Evolutionary conservation across 1,140 invertebrate species (phyloP).

Genomic region (Polyergus mexicanus): DNA sequence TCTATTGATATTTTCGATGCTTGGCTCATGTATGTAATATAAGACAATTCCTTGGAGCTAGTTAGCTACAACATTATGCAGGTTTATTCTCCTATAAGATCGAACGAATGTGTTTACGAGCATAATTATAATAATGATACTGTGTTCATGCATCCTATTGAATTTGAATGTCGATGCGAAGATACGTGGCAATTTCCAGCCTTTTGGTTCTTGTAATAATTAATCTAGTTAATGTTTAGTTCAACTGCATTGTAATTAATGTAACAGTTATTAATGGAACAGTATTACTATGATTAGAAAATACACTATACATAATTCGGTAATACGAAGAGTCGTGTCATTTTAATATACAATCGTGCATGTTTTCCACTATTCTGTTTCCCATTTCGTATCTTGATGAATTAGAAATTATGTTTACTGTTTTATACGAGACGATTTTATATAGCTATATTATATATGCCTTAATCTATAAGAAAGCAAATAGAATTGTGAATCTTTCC

Average conservation of each 20-base stretch:
- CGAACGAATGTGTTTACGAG: conserved; percentile 13
- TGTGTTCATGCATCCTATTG: conserved; percentile 72
- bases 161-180: conserved; percentile 48
- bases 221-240: conserved; percentile 54
- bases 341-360: neutral
- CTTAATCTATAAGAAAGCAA: no score
- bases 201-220: conserved; percentile 32
- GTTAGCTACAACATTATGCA: conserved; percentile 28
- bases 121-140: conserved; percentile 56
- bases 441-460: no score
- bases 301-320: conserved; percentile 70
- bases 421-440: neutral
- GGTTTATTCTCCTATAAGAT: conserved; percentile 4
- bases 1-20: conserved; percentile 35
- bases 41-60: conserved; percentile 15
- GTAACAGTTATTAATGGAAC: conserved; percentile 74
- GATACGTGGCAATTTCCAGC: neutral
- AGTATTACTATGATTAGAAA: conserved; percentile 75
- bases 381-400: neutral
- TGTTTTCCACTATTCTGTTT: neutral
- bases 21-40: conserved; percentile 2
- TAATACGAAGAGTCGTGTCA: conserved; percentile 44
- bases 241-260: conserved; percentile 74
- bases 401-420: neutral
- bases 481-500: neutral